Percentiles rank a stretch among this genome's conserved stretches.
Evolutionary conservation across 1,140 invertebrate species (phyloP).

Genomic region (Zaprionus vittiger): DNA sequence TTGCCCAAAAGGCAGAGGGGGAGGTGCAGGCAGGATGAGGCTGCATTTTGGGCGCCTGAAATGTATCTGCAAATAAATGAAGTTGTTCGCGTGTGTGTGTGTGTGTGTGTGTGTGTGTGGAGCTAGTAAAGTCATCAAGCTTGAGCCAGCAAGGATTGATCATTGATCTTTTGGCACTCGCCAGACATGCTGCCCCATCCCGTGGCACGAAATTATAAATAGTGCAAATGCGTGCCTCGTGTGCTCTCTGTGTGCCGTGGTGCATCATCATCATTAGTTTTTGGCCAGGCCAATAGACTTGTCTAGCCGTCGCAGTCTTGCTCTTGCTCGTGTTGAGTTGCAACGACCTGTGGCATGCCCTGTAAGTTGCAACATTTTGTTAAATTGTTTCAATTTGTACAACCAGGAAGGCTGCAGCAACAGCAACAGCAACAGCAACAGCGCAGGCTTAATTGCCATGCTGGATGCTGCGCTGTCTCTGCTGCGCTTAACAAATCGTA

Average conservation of each 20-base stretch:
- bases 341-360: slow-evolving; percentile 36
- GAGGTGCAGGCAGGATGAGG: slow-evolving; percentile 20
- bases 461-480: background rate
- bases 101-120: slow-evolving; percentile 29
- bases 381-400: slow-evolving; percentile 76
- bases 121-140: slow-evolving; percentile 78
- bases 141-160: slow-evolving; percentile 57
- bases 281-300: slow-evolving; percentile 71
- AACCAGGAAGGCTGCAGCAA: background rate
- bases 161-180: slow-evolving; percentile 83
- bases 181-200: slow-evolving; percentile 45
- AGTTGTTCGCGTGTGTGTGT: slow-evolving; percentile 53
- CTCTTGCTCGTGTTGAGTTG: background rate
- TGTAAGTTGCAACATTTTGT: slow-evolving; percentile 44
- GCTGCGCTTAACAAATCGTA: slow-evolving; percentile 25
- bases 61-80: slow-evolving; percentile 81
- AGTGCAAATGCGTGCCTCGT: slow-evolving; percentile 74
- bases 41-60: slow-evolving; percentile 62
- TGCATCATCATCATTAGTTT: slow-evolving; percentile 81
- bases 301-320: slow-evolving; percentile 36
- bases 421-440: background rate
- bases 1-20: slow-evolving; percentile 58
- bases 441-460: slow-evolving; percentile 15
- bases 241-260: slow-evolving; percentile 12
- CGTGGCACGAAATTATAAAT: slow-evolving; percentile 75